phyloP scores from a whole-genome alignment of 2,113 vertebrate genomes.

The Bothrops jararaca region DNA sequence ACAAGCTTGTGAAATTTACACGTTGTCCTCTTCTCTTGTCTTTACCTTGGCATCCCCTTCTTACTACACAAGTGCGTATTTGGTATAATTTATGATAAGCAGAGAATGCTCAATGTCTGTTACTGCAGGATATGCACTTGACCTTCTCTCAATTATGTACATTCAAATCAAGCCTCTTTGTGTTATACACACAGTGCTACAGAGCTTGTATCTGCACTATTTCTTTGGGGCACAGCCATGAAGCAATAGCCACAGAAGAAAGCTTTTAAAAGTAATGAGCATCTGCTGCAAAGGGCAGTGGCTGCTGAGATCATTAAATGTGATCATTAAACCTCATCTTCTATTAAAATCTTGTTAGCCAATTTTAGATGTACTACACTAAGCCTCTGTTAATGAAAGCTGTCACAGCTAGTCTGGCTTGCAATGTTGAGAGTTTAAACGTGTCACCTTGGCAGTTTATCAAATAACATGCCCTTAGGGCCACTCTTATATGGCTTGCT shows the following conservation, averaged over 20 bases:
- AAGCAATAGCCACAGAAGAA: background rate
- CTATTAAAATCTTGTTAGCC: conserved; percentile 39
- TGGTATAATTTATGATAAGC: conserved; percentile 24
- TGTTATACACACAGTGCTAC: background rate
- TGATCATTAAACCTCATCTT: conserved; percentile 31
- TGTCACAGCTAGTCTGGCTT: background rate
- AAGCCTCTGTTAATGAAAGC: conserved; percentile 39
- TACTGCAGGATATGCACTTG: conserved; percentile 14
- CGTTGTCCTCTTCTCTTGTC: background rate
- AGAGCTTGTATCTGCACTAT: conserved; percentile 5
- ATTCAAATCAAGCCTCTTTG: conserved; percentile 25
- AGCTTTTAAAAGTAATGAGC: conserved; percentile 10
- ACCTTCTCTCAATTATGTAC: conserved; percentile 16
- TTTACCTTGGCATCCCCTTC: background rate
- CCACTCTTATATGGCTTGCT: background rate
- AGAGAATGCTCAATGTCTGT: background rate
- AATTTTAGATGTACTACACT: conserved; percentile 35
- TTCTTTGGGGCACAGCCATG: background rate
- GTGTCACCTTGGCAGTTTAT: conserved; percentile 36
- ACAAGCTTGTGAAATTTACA: background rate
- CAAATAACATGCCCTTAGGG: conserved; percentile 29
- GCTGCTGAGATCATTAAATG: conserved; percentile 27
- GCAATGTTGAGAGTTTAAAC: background rate
- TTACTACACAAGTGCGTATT: background rate
- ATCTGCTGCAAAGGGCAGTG: background rate